These are phyloP conservation scores for Entomobrya multifasciata DNA, from an alignment of 2,888 invertebrate species.

Conservation along the genomic window DNA sequence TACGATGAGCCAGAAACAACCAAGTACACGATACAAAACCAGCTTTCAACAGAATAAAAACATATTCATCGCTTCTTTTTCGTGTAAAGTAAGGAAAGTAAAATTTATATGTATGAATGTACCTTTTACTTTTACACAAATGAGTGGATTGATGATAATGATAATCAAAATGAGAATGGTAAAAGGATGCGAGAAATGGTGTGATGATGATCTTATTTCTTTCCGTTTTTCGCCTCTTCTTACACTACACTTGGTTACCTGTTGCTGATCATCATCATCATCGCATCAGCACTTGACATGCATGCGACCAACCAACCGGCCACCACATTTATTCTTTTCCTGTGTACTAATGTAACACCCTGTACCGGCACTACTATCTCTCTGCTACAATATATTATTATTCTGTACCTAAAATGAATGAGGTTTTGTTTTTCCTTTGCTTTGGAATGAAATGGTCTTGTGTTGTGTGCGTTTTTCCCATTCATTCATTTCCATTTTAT, in stretches of 20 bases:
- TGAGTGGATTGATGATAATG: not conserved
- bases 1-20: not conserved
- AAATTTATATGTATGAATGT: too few species aligned
- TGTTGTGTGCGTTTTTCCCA: not conserved
- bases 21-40: not conserved
- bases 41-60: slow-evolving; percentile 36
- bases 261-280: slow-evolving; percentile 65
- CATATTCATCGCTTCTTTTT: slow-evolving; percentile 25
- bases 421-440: not conserved
- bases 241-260: slow-evolving; percentile 77
- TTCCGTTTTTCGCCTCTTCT: slow-evolving; percentile 45
- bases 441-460: not conserved
- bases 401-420: not conserved
- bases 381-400: not conserved
- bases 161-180: slow-evolving; percentile 2
- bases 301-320: slow-evolving; percentile 9
- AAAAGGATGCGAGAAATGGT: not conserved
- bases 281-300: not conserved
- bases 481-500: slow-evolving; percentile 33
- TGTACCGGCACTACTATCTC: not conserved
- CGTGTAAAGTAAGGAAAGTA: too few species aligned
- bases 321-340: not conserved
- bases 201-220: slow-evolving; percentile 41
- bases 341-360: too few species aligned
- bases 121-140: too few species aligned